phyloP scores from a whole-genome alignment of 2,888 invertebrate genomes.

The Trachelus stipa region DNA sequence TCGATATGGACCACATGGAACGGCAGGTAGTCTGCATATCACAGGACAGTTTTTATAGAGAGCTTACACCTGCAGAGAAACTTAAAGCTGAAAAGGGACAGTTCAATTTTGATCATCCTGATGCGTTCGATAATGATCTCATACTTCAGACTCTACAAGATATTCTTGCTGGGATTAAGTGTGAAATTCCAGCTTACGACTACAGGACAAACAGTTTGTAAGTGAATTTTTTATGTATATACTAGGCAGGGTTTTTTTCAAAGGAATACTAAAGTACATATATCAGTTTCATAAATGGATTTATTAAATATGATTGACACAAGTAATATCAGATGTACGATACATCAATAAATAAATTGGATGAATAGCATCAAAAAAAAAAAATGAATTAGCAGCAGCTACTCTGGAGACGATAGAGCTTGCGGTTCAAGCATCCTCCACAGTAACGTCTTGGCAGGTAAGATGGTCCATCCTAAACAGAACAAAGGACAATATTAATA shows the following conservation, averaged over 20 bases:
- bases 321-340: background rate
- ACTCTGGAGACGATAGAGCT: constrained; percentile 10
- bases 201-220: constrained; percentile 91
- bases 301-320: background rate
- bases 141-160: constrained; percentile 84
- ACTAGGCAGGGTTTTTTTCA: background rate
- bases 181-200: constrained; percentile 93
- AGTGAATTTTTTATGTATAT: constrained; percentile 47
- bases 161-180: constrained; percentile 86
- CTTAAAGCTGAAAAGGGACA: constrained; percentile 87
- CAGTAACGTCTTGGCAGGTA: constrained; percentile 17
- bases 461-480: constrained; percentile 13
- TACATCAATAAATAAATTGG: background rate
- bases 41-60: constrained; percentile 97
- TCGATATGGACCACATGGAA: constrained; percentile 88
- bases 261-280: background rate
- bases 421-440: constrained; percentile 10
- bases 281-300: background rate
- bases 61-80: constrained; percentile 83
- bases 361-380: background rate
- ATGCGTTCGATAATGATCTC: constrained; percentile 92
- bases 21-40: constrained; percentile 94
- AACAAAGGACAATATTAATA: background rate
- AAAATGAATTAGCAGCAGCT: background rate
- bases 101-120: constrained; percentile 99